Base-by-base conservation (phyloP, 2,888 invertebrate genomes). In the Lissonota sp. region DNA sequence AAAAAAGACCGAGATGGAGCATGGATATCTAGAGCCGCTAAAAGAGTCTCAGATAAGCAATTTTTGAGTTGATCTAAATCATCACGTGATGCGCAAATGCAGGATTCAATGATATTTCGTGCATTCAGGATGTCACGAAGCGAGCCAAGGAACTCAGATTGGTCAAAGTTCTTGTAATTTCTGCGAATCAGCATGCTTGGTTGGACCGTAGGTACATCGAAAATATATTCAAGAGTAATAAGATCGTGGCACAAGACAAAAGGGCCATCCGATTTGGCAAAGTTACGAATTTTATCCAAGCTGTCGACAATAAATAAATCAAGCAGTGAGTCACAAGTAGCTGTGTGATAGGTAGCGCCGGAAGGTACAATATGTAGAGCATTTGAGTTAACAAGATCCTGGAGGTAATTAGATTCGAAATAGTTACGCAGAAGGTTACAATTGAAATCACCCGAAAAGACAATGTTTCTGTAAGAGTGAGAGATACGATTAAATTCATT, bases 181-280 rank as follows among this genome's bases (percentile, higher is more conserved):
- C 53, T 7, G 6, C 53, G 12, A 5, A 16, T 14, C 6, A 53
- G 1, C 5, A 5, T 14, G 5, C 16, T 0, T 0, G 6, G 8
- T 6, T 14, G 6, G 53, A 6, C 4, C 4, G 53, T 6, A 6
- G 53, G 53, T 14, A 6, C 14, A 3, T 10, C 62, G 2, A 39
- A 40, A 3, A 7, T 3, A 16, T 62, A 62, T 4, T 6, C 6
- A 1, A 62, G 12, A 2, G n/a, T 14, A 8, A 62, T 14, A 40
- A 62, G 8, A 69, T 69, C 69, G 8, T 69, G 69, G 6, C 69
- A 53, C 6, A 39, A 40, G 7, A 69, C 55, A n/a, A 55, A 69
- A 3, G 55, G 69, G 8, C 16, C 37, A 3, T 51, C 40, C 0
- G 69, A 39, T 37, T 69, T 55, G n/a, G n/a, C 16, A 40, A 53